Conservation (phyloP, 2,797 vertebrate genomes). For the Aselliscus stoliczkanus region DNA sequence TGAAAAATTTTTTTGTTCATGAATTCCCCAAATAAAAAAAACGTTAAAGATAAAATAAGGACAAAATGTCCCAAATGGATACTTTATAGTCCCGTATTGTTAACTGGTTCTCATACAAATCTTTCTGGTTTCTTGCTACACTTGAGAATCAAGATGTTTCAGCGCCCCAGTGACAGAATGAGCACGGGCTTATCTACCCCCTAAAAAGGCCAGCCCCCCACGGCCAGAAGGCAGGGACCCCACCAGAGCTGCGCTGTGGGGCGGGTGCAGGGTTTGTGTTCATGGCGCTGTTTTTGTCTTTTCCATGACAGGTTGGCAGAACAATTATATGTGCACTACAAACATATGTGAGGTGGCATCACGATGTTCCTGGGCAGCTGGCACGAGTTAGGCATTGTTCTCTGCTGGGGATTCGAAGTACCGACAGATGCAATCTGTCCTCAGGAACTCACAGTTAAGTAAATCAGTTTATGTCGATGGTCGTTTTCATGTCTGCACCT, state of each 20-base stretch:
- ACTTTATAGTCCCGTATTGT: background rate
- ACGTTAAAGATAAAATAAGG: background rate
- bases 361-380: background rate
- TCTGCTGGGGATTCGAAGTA: background rate
- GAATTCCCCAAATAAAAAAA: background rate
- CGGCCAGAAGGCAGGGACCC: fast-evolving
- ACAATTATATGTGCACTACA: background rate
- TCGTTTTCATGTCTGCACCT: background rate
- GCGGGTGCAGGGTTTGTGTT: background rate
- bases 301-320: background rate
- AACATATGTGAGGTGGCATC: background rate
- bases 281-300: background rate
- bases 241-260: background rate
- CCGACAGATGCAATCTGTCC: background rate
- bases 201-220: background rate
- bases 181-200: background rate
- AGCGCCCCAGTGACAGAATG: too few species aligned
- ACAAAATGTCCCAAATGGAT: background rate
- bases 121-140: background rate
- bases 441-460: background rate
- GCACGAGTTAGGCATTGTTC: background rate
- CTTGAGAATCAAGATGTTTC: background rate
- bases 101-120: background rate
- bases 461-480: background rate
- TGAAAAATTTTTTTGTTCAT: background rate